phyloP scores from a whole-genome alignment of 2,888 invertebrate genomes.

The Hydropsyche betteni region DNA sequence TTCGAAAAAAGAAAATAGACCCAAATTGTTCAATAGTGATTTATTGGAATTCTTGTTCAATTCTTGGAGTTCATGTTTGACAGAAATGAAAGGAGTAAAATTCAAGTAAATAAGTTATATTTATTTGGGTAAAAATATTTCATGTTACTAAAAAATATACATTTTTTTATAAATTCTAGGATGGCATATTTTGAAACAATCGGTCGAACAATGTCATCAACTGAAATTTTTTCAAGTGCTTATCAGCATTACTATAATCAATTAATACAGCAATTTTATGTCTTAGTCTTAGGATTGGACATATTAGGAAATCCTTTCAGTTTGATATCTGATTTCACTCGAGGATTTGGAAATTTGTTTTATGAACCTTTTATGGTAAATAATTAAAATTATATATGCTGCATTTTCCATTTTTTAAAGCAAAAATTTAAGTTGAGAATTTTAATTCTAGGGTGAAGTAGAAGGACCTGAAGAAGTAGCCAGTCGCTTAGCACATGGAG shows the following conservation, averaged over 20 bases:
- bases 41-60: conserved; percentile 71
- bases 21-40: conserved; percentile 67
- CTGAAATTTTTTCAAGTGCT: conserved; percentile 65
- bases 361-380: conserved; percentile 72
- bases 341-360: conserved; percentile 68
- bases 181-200: conserved; percentile 73
- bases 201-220: conserved; percentile 65
- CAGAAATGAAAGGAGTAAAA: conserved; percentile 73
- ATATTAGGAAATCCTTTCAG: conserved; percentile 83
- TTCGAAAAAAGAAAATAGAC: conserved; percentile 62
- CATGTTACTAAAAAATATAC: conserved; percentile 10
- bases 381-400: conserved; percentile 5
- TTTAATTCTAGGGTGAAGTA: conserved; percentile 42
- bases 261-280: conserved; percentile 82
- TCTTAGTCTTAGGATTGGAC: conserved; percentile 78
- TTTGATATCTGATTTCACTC: conserved; percentile 70
- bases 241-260: conserved; percentile 75
- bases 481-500: conserved; percentile 48
- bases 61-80: conserved; percentile 71
- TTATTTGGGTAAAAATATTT: conserved; percentile 18
- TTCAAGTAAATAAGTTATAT: conserved; percentile 61
- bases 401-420: neutral
- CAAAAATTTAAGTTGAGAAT: conserved; percentile 1
- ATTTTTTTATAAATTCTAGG: conserved; percentile 59
- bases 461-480: conserved; percentile 51